These are phyloP conservation scores for Poecilia gillii DNA, from an alignment of 2,797 vertebrate genomes.

Conservation along the genomic window DNA sequence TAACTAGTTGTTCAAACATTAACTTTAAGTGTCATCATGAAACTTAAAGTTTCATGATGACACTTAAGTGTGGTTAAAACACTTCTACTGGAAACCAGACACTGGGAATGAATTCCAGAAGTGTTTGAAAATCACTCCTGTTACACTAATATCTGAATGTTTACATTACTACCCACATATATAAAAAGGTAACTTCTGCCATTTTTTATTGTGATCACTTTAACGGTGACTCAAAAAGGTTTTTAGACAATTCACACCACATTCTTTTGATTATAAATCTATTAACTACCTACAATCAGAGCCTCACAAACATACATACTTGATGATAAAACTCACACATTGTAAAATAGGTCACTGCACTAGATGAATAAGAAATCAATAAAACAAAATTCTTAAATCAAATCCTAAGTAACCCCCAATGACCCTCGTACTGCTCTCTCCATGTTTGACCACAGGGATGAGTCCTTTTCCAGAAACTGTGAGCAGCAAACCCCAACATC, in stretches of 20 bases:
- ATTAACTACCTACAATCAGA: background rate
- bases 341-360: background rate
- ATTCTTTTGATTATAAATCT: background rate
- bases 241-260: background rate
- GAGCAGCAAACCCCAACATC: background rate
- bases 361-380: background rate
- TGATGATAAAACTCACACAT: background rate
- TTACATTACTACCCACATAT: slow-evolving; percentile 72
- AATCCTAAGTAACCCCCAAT: background rate
- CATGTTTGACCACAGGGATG: background rate
- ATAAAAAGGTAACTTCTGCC: slow-evolving; percentile 43
- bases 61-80: slow-evolving; percentile 17
- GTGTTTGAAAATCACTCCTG: slow-evolving; percentile 39
- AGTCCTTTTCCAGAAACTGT: background rate
- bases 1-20: background rate
- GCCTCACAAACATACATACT: background rate
- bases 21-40: background rate
- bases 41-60: too few species aligned
- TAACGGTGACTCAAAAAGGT: background rate
- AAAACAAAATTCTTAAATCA: background rate
- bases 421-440: background rate
- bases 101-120: slow-evolving; percentile 36
- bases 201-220: background rate
- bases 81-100: slow-evolving; percentile 47
- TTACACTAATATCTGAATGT: slow-evolving; percentile 71